Conservation (phyloP, 2,113 vertebrate genomes). For the Mystacornis crossleyi region DNA sequence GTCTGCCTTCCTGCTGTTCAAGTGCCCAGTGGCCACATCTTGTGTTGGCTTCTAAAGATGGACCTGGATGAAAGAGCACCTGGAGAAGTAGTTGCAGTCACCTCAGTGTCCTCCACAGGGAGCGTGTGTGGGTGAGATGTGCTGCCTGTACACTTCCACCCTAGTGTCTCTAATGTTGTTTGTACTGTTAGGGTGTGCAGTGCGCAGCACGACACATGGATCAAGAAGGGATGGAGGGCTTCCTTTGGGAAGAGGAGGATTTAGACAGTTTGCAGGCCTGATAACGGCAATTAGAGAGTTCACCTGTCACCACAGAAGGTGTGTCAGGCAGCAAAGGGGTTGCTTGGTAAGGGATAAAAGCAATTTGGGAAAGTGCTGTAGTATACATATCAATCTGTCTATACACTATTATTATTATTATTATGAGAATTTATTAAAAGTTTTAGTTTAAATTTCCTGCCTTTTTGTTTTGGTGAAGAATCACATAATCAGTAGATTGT, state of each 20-base stretch:
- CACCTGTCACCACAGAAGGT: neutral
- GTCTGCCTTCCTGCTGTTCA: neutral
- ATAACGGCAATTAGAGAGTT: neutral
- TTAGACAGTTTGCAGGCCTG: neutral
- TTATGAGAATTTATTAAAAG: neutral
- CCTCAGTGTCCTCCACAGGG: neutral
- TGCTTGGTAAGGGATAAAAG: slow-evolving; percentile 15
- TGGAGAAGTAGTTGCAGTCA: neutral
- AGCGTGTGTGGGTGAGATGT: neutral
- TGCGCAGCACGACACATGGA: rapidly evolving
- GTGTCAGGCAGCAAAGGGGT: neutral
- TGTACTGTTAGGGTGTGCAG: neutral
- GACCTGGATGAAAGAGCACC: neutral
- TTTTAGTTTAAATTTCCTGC: neutral
- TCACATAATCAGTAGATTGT: neutral
- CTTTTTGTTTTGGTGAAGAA: neutral
- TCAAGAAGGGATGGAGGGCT: neutral
- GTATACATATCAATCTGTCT: slow-evolving; percentile 7
- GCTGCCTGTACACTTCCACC: neutral
- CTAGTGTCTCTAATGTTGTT: neutral
- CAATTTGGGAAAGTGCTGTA: slow-evolving; percentile 22
- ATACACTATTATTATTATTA: neutral
- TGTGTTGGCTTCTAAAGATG: neutral
- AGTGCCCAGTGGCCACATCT: neutral
- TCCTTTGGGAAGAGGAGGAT: neutral